Conservation (phyloP, 2,888 invertebrate species). For the Drosophila lutescens region DNA sequence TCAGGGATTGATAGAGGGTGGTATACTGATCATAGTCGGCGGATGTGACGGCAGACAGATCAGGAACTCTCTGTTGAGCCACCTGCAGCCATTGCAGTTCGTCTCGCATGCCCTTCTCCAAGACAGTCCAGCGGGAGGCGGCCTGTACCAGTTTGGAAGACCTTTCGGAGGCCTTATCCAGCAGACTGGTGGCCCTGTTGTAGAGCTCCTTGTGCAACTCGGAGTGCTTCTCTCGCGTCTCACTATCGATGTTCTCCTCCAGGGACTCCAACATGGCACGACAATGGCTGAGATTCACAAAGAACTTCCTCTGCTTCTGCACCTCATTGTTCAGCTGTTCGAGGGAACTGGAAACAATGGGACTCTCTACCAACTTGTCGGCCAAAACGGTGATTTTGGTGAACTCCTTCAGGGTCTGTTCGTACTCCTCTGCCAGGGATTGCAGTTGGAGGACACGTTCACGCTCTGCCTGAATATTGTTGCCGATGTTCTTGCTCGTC, state of each 20-base stretch:
- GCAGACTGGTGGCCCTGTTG: slow-evolving; percentile 89
- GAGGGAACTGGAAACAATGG: slow-evolving; percentile 90
- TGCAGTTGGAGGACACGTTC: slow-evolving; percentile 91
- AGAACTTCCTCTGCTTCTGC: slow-evolving; percentile 94
- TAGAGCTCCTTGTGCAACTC: slow-evolving; percentile 91
- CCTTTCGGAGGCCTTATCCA: slow-evolving; percentile 92
- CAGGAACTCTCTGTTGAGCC: slow-evolving; percentile 93
- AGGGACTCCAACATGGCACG: slow-evolving; percentile 93
- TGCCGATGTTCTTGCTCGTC: slow-evolving; percentile 88
- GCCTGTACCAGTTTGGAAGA: slow-evolving; percentile 94
- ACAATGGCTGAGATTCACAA: slow-evolving; percentile 94
- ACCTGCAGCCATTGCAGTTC: slow-evolving; percentile 93
- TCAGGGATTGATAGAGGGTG: slow-evolving; percentile 91
- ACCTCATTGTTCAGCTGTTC: slow-evolving; percentile 95
- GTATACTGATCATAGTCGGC: slow-evolving; percentile 94
- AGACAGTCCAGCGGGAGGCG: slow-evolving; percentile 92
- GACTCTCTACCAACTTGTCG: slow-evolving; percentile 91
- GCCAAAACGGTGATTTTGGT: slow-evolving; percentile 93
- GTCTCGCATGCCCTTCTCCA: slow-evolving; percentile 92
- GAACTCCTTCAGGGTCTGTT: slow-evolving; percentile 94
- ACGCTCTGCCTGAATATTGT: slow-evolving; percentile 89
- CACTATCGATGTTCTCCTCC: slow-evolving; percentile 92
- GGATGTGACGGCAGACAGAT: slow-evolving; percentile 91
- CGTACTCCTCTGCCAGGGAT: slow-evolving; percentile 93
- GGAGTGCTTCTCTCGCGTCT: slow-evolving; percentile 90